Percentiles rank a stretch among this genome's conserved stretches.
phyloP scores from a whole-genome alignment of 2,113 vertebrate genomes.

The Verasper variegatus region DNA sequence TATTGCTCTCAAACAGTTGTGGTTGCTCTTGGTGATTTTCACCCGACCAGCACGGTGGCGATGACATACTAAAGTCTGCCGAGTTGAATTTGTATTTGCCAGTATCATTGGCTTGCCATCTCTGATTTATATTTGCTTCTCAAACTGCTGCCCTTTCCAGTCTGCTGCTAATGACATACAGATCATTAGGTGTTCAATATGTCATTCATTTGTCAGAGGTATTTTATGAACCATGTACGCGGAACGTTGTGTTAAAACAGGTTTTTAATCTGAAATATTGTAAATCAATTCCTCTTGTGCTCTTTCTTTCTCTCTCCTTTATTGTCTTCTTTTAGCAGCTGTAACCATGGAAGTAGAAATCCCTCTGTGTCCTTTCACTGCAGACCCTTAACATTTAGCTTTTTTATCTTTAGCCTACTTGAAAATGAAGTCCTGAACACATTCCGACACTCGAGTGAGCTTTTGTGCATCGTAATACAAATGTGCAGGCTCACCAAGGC shows the following conservation, averaged over 20 bases:
- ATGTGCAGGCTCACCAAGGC: constrained; percentile 63
- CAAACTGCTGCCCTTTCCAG: constrained; percentile 35
- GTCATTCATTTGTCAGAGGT: constrained; percentile 27
- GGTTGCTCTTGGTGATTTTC: no score
- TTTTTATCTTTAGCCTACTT: constrained; percentile 33
- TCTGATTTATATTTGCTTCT: constrained; percentile 44
- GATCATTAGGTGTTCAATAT: constrained; percentile 28
- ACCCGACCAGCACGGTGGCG: no score
- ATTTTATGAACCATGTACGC: neutral
- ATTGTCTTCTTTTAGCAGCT: neutral
- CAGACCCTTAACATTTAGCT: constrained; percentile 37
- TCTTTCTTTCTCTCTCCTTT: neutral
- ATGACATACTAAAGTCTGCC: neutral
- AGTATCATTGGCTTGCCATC: constrained; percentile 2
- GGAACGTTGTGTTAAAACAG: neutral
- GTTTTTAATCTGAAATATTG: neutral
- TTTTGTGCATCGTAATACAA: constrained; percentile 59
- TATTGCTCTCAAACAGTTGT: no score
- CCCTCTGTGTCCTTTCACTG: constrained; percentile 5
- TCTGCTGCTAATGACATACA: constrained; percentile 26
- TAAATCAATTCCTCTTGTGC: neutral
- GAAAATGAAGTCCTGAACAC: constrained; percentile 56
- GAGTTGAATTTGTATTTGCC: constrained; percentile 14
- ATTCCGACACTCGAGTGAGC: constrained; percentile 65
- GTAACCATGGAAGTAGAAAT: constrained; percentile 9